Percentiles rank a stretch among this genome's conserved stretches.
Evolutionary conservation across 2,797 vertebrate species (phyloP).

Genomic region (Megaceryle alcyon): DNA sequence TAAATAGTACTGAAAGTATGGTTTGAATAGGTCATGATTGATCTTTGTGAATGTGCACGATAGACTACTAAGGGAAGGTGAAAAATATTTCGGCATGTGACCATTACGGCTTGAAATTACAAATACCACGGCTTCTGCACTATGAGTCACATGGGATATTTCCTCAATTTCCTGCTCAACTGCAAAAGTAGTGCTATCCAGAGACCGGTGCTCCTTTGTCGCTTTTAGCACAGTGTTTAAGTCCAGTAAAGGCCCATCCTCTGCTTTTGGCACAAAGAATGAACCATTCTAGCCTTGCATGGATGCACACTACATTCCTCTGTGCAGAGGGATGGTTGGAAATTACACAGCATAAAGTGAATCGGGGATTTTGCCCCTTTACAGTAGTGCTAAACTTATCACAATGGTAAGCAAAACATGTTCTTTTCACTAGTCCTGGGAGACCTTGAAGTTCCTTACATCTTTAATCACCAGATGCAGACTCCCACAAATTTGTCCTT

Average conservation of each 20-base stretch:
- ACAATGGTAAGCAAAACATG: not conserved
- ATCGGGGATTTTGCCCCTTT: not conserved
- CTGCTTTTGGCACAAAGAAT: not conserved
- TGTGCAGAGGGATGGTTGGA: fast-evolving
- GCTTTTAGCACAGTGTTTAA: not conserved
- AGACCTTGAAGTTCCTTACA: not conserved
- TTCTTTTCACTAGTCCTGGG: not conserved
- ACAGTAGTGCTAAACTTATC: not conserved
- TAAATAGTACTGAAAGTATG: not conserved
- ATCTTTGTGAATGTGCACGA: not conserved
- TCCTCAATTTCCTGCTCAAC: not conserved
- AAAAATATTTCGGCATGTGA: not conserved
- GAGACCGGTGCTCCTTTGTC: not conserved
- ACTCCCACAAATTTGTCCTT: not conserved
- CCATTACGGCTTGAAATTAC: not conserved
- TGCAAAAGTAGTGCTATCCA: not conserved
- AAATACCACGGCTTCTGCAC: not conserved
- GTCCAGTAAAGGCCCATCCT: not conserved
- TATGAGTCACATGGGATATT: not conserved
- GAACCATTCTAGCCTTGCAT: not conserved
- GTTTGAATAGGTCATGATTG: not conserved
- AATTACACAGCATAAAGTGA: not conserved
- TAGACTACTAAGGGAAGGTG: not conserved
- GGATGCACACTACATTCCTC: fast-evolving
- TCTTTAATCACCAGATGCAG: not conserved